Evolutionary conservation across 2,797 vertebrate species (phyloP), one percentile per base, ranked within the genome.

Genomic region (Tinamus major): DNA sequence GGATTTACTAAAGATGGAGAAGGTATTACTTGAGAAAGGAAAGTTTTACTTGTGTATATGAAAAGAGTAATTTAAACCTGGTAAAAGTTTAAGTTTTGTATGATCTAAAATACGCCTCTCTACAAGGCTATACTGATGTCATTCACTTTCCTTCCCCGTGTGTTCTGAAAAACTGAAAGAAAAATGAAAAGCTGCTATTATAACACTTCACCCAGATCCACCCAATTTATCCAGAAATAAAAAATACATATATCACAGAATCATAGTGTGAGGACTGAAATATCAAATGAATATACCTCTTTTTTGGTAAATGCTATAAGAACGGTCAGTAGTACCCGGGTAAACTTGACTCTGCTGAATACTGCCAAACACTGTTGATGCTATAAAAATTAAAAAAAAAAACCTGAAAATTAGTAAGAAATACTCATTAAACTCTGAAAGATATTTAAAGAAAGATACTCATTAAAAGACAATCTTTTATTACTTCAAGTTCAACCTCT

Each of bases 221-320:
- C 17, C 16, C 42, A 44, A 44, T 48, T 48, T 48, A 48, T 11
- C 46, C 46, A 48, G 46, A 48, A 48, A 48, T 48, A 23, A 69
- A 93, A 82, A 58, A 33, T 1, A 0, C n/a, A 7, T 27, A 41
- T 37, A 82, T 87, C 33, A 76, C 21, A 92, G 41, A 18, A 61
- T 31, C 18, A 44, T 24, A 87, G 26, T 11, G 5, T 1, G 5
- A 89, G 67, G 39, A 79, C 51, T 81, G n/a, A 81, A 87, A 70
- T 2, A 27, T 8, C 27, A 79, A 87, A 85, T 5, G 16, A 83
- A 79, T 77, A 37, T 98, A 99, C 99, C 99, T 99, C 99, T 97
- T 99, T 99, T 96, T 99, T 99, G 23, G 99, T 99, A 95, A 99
- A 99, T 86, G 99, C 98, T 94, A 99, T 99, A 94, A 99, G 97